Evolutionary conservation across 2,797 vertebrate species (phyloP), one percentile per base, ranked within the genome.

Genomic region (Melanogrammus aeglefinus): DNA sequence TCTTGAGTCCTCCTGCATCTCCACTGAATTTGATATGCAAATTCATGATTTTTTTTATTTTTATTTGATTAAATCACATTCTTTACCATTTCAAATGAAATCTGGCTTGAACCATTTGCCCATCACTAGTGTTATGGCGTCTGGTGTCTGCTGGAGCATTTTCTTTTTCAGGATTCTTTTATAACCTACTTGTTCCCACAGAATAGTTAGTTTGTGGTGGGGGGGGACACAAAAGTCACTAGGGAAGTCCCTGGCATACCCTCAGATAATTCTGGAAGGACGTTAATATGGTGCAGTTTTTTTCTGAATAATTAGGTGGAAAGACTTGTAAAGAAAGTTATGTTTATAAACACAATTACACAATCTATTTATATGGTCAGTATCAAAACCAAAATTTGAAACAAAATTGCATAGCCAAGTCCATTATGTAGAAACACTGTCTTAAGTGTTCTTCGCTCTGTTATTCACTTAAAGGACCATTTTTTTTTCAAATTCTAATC

Each of bases 401-500:
- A 21, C 4, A 57, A n/a, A 21, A 57, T 18, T 21, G 47, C 18
- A 18, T 5, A 21, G 47, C 47, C 18, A 21, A 57, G 21, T 57
- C 18, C 7, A n/a, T 57, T 18, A 21, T 57, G 18, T 57, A 18
- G 13, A 14, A 44, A 44, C 41, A 12, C 41, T 44, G 41, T 44
- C 41, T 44, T 18, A 21, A 4, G 47, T 0, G 14, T 51, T 4
- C 47, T 16, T 3, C 8, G 21, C 51, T 63, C 18, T 51, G 16
- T 51, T 16, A 18, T 7, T n/a, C 9, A n/a, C 21, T 63, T 18
- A 16, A 63, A n/a, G 51, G 51, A 44, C 16, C 24, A 29, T 27
- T 31, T 47, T 69, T 24, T 69, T 24, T 24, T 14, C 36, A 85
- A 81, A 85, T 82, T 18, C 2, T 72, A 75, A 33, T 78, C 44